Evolutionary conservation across 2,113 vertebrate species (phyloP).

Genomic region (Spermophilus dauricus): DNA sequence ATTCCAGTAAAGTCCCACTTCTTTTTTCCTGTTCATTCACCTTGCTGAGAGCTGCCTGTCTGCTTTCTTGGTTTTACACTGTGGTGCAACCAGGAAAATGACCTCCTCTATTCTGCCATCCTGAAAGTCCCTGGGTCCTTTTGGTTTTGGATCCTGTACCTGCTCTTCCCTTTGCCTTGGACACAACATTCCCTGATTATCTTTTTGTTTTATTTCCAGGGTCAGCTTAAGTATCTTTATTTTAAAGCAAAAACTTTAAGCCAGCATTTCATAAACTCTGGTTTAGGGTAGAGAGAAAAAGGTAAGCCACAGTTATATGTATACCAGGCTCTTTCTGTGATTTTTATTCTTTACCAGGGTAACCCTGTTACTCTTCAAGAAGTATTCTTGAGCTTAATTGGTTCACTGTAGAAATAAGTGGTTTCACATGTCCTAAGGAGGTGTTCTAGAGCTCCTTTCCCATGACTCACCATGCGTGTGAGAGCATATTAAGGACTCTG

Average conservation of each 20-base stretch:
- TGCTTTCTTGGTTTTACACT: no score
- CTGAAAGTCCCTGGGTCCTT: background rate
- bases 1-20: no score
- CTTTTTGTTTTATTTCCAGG: slow-evolving; percentile 29
- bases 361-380: background rate
- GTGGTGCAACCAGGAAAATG: no score
- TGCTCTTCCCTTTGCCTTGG: background rate
- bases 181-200: background rate
- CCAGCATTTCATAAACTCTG: slow-evolving; percentile 32
- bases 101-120: no score
- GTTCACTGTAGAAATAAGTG: background rate
- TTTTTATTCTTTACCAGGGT: slow-evolving; percentile 20
- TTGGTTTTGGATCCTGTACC: background rate
- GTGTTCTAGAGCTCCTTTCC: background rate
- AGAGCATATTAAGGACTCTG: background rate
- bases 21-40: no score
- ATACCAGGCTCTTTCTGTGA: background rate
- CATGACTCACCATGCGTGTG: background rate
- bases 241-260: background rate
- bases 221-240: slow-evolving; percentile 13
- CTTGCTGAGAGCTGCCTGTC: no score
- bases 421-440: background rate
- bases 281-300: slow-evolving; percentile 22
- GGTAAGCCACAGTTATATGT: background rate
- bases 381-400: background rate